Evolutionary conservation across 1,140 invertebrate genomes (phyloP).

Genomic region (Procambarus clarkii): DNA sequence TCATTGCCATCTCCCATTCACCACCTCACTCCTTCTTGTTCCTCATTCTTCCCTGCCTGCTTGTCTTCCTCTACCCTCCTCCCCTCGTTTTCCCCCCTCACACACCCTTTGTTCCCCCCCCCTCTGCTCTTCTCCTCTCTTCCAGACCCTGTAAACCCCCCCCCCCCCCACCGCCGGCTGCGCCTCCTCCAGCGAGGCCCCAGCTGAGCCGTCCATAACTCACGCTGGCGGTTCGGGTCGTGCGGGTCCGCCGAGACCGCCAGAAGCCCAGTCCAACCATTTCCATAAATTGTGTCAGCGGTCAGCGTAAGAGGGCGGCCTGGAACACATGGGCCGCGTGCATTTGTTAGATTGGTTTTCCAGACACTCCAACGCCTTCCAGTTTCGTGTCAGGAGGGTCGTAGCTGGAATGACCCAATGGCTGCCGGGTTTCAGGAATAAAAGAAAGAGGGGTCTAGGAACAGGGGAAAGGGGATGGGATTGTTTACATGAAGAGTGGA

Average conservation of each 20-base stretch:
- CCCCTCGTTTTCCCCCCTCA: background rate
- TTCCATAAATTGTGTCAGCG: slow-evolving; percentile 72
- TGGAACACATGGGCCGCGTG: slow-evolving; percentile 57
- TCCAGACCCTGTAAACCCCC: background rate
- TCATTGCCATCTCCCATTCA: background rate
- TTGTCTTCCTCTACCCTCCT: background rate
- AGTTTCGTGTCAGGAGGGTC: slow-evolving; percentile 62
- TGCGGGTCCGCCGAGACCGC: slow-evolving; percentile 52
- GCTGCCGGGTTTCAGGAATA: background rate
- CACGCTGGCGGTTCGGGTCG: slow-evolving; percentile 42
- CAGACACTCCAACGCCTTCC: slow-evolving; percentile 63
- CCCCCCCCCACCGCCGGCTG: background rate
- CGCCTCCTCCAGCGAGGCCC: background rate
- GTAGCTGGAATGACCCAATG: slow-evolving; percentile 54
- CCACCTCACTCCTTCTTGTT: background rate
- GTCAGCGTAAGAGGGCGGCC: slow-evolving; percentile 60
- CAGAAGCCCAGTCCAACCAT: slow-evolving; percentile 63
- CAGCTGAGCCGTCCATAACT: slow-evolving; percentile 54
- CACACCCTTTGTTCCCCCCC: background rate
- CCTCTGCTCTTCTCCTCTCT: background rate
- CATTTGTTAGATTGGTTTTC: slow-evolving; percentile 71
- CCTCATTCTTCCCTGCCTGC: no score
- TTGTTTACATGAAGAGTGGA: background rate
- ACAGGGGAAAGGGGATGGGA: background rate
- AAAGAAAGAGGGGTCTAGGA: background rate